Evolutionary conservation across 2,797 vertebrate species (phyloP), one percentile per base, ranked within the genome.

Genomic region (Myoxocephalus aenaeus): DNA sequence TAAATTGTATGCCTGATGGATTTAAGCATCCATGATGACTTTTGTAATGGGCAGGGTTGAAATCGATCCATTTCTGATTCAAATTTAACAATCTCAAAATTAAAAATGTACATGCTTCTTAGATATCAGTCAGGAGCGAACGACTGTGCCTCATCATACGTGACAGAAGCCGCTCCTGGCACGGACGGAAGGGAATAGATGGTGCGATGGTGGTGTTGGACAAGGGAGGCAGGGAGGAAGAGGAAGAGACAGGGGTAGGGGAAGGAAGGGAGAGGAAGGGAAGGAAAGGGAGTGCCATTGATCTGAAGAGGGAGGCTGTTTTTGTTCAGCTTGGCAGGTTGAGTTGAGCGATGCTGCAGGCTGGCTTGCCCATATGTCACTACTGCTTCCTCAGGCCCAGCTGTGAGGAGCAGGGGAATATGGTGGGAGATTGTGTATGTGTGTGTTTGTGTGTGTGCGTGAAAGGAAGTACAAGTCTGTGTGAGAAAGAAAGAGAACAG

Each of bases 351-450:
- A 85, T 89, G 61, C 91, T 87, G 83, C 90, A 86, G 90, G 89
- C 90, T 90, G 85, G 74, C 70, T 65, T 8, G 77, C 66, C 92
- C 89, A 89, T 91, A 92, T 92, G 93, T 88, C 90, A 88, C 63
- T 64, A 69, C 69, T 83, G 86, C 81, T 85, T 91, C 82, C 87
- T 81, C 80, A 72, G 78, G 65, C 77, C 88, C 93, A 94, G 92
- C 90, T 93, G 93, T 89, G 90, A 80, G 83, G 82, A 81, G 81
- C 73, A 53, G 77, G 67, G 78, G 70, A 84, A 86, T 76, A 75
- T 59, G 84, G 20, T 68, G 74, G 80, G 78, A 44, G 34, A 7
- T 14, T 0, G 42, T 62, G 57, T 22, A 10, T 7, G 32, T 10
- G n/a, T 50, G 54, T 20, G 56, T 81, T 44, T 59, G 65, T 54